Evolutionary conservation across 2,888 invertebrate species (phyloP).

Genomic region (Eucriotettix oculatus): DNA sequence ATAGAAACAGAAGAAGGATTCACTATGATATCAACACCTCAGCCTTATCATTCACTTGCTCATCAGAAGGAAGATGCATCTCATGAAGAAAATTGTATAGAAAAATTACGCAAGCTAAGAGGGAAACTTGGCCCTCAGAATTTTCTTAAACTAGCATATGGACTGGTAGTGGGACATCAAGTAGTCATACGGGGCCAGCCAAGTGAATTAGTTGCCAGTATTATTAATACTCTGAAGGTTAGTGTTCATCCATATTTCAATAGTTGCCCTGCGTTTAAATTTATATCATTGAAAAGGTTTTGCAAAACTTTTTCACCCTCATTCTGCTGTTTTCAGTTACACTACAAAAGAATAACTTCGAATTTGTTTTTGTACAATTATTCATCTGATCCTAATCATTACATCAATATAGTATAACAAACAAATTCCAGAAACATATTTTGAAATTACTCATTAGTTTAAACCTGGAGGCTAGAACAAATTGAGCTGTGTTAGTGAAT

Average conservation of each 20-base stretch:
- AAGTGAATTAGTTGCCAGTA: slow-evolving; percentile 2
- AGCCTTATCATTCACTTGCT: slow-evolving; percentile 18
- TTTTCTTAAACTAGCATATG: slow-evolving; percentile 8
- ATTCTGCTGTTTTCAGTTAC: too few relatives aligned
- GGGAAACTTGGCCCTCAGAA: slow-evolving; percentile 13
- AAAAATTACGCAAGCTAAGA: slow-evolving; percentile 14
- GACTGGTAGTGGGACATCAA: slow-evolving; percentile 9
- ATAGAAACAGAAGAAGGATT: slow-evolving; percentile 23
- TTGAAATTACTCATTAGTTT: too few relatives aligned
- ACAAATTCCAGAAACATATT: too few relatives aligned
- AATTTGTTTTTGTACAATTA: too few relatives aligned
- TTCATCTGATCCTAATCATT: too few relatives aligned
- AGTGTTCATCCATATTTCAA: neutral
- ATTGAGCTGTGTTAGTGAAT: too few relatives aligned
- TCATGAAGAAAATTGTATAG: slow-evolving; percentile 3
- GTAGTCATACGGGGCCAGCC: slow-evolving; percentile 9
- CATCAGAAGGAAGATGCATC: slow-evolving; percentile 18
- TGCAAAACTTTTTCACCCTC: too few relatives aligned
- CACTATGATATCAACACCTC: slow-evolving; percentile 17
- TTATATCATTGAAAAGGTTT: neutral
- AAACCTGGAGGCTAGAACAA: too few relatives aligned
- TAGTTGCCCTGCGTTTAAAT: neutral
- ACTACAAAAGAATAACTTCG: too few relatives aligned
- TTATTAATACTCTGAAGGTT: slow-evolving; percentile 7
- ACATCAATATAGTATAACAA: too few relatives aligned